Percentiles rank a stretch among this genome's conserved stretches.
Conservation (phyloP, 2,797 vertebrate genomes). For the Aldrovandia affinis region DNA sequence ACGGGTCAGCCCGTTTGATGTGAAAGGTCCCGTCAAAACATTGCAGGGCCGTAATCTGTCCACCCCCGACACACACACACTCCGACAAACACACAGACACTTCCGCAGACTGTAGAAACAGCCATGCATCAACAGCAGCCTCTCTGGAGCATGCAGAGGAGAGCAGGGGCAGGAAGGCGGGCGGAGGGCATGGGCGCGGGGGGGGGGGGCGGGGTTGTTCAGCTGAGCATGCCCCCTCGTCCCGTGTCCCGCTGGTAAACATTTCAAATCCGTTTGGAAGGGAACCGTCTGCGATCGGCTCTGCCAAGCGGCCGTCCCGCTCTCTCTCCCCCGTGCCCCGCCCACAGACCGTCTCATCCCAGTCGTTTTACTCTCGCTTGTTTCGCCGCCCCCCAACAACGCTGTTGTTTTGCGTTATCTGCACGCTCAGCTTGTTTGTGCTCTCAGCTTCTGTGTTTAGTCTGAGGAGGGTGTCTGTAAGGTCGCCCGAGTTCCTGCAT, state of each 20-base stretch:
- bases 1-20: background rate
- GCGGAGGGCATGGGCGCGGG: background rate
- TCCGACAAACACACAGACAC: background rate
- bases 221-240: conserved; percentile 40
- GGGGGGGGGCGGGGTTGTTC: background rate
- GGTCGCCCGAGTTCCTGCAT: background rate
- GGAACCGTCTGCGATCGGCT: conserved; percentile 22
- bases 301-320: conserved; percentile 40
- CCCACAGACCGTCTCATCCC: conserved; percentile 17
- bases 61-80: conserved; percentile 8
- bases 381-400: background rate
- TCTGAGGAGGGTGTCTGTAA: background rate
- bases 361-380: background rate
- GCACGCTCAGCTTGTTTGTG: background rate
- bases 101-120: background rate
- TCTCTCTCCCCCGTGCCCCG: conserved; percentile 12
- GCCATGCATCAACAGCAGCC: background rate
- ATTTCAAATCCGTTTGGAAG: conserved; percentile 52
- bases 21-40: conserved; percentile 4
- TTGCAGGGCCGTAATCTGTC: conserved; percentile 28
- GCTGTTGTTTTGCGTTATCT: background rate
- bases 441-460: background rate
- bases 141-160: background rate
- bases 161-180: background rate
- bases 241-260: conserved; percentile 57